Evolutionary conservation across 2,113 vertebrate genomes (phyloP).

Genomic region (Chitala chitala): DNA sequence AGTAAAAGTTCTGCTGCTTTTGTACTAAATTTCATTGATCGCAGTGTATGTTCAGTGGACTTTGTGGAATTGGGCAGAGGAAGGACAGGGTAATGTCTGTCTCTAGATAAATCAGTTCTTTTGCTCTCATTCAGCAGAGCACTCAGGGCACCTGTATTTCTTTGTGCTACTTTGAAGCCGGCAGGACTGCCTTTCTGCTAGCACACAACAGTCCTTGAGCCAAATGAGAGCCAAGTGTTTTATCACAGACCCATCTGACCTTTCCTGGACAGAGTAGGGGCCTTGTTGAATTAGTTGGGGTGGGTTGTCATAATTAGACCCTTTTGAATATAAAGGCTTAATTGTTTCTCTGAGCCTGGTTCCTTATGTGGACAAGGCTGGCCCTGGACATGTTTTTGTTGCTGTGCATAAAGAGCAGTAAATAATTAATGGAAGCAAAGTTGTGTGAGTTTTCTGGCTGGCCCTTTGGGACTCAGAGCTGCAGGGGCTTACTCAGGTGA

Average conservation of each 20-base stretch:
- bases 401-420: neutral
- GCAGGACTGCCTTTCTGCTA: neutral
- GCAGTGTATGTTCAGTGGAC: no score
- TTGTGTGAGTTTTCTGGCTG: no score
- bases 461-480: neutral
- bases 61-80: no score
- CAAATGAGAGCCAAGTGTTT: neutral
- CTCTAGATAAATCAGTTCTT: neutral
- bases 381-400: neutral
- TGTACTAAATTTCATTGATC: no score
- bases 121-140: neutral
- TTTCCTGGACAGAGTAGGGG: neutral
- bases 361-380: neutral
- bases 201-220: conserved; percentile 15
- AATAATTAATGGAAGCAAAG: neutral
- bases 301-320: conserved; percentile 18
- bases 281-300: conserved; percentile 5
- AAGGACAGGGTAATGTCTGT: no score
- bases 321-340: neutral
- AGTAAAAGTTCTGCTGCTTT: no score
- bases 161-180: conserved; percentile 9
- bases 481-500: no score
- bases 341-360: neutral
- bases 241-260: neutral
- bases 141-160: conserved; percentile 16